phyloP scores from a whole-genome alignment of 2,888 invertebrate species.

The Lampropteryx suffumata region DNA sequence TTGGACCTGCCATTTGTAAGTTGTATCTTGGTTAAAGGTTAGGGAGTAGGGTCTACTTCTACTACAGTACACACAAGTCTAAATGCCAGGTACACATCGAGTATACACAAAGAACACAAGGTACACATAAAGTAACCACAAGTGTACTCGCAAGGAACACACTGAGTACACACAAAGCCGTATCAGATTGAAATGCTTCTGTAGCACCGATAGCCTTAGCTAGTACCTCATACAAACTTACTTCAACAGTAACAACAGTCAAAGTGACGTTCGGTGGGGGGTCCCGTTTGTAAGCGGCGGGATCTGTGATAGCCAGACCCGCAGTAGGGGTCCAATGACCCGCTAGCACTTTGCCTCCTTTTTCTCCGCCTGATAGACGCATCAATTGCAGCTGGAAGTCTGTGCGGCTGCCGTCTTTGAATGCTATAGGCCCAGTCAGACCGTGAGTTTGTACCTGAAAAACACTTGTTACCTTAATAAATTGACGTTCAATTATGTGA shows the following conservation, averaged over 20 bases:
- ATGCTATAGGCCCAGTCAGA: constrained; percentile 93
- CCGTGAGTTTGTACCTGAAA: constrained; percentile 91
- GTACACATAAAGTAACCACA: no score
- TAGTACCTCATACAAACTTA: constrained; percentile 63
- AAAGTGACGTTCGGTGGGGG: constrained; percentile 93
- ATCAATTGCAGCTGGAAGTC: constrained; percentile 94
- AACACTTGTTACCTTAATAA: background rate
- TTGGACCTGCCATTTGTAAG: no score
- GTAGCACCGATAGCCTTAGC: no score
- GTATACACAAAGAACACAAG: no score
- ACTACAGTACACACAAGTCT: no score
- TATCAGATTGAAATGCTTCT: no score
- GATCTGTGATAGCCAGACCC: constrained; percentile 92
- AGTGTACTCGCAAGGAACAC: no score
- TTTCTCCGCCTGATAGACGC: constrained; percentile 89
- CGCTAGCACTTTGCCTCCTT: constrained; percentile 85
- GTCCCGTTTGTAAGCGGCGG: constrained; percentile 92
- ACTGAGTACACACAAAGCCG: no score
- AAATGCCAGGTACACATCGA: no score
- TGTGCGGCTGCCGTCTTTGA: constrained; percentile 91
- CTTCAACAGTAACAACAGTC: constrained; percentile 95
- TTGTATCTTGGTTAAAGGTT: no score
- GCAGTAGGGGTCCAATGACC: constrained; percentile 90
- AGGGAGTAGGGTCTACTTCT: no score
- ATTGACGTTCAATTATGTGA: no score